Percentiles rank a stretch among this genome's conserved stretches.
These are phyloP conservation scores for Psilopsiagon aurifrons DNA, from an alignment of 2,113 vertebrate species.

Conservation along the genomic window DNA sequence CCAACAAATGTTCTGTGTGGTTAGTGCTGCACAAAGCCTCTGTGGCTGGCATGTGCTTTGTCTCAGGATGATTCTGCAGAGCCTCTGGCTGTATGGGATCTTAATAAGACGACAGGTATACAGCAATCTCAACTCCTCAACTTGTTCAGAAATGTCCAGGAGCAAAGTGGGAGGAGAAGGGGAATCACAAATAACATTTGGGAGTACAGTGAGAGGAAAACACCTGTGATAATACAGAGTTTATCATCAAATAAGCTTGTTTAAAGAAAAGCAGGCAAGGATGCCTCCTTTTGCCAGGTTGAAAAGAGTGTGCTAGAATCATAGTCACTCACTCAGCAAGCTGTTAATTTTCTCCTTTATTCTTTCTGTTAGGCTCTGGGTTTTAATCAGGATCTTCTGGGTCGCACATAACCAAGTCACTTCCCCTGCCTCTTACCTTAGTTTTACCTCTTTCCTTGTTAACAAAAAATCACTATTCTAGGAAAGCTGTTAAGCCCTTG, in stretches of 20 bases:
- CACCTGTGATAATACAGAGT: background rate
- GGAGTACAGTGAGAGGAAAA: background rate
- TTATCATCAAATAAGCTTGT: background rate
- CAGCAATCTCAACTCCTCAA: background rate
- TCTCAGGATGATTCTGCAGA: background rate
- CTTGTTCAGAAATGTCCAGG: background rate
- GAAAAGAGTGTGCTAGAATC: background rate
- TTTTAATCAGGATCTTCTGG: background rate
- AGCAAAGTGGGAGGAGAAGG: background rate
- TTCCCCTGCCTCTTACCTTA: background rate
- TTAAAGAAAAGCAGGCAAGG: background rate
- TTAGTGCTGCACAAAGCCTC: background rate
- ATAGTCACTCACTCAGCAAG: background rate
- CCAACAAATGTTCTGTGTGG: accelerated
- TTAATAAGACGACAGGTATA: background rate
- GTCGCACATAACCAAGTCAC: background rate
- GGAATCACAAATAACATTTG: background rate
- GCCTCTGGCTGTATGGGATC: background rate
- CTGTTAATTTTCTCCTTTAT: background rate
- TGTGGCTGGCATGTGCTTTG: accelerated
- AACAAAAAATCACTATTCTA: background rate
- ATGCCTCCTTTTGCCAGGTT: background rate
- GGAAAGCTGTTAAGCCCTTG: background rate
- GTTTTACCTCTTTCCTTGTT: background rate
- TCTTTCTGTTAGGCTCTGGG: background rate